Conservation (phyloP, 2,113 vertebrate genomes). For the Corythaeola cristata region DNA sequence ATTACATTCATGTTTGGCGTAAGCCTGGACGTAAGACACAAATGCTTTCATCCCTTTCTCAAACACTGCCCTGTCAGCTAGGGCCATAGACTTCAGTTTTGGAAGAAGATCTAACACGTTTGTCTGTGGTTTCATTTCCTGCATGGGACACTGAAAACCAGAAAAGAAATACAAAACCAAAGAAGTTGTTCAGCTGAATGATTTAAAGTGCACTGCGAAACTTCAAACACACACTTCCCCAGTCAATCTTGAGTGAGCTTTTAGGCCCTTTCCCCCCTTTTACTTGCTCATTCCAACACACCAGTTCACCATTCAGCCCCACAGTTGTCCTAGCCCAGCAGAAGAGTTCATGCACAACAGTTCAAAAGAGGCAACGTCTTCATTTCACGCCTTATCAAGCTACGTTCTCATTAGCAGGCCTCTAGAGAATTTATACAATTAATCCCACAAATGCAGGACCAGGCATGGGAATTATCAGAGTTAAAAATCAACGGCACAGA, state of each 20-base stretch:
- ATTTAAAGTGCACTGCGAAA: neutral
- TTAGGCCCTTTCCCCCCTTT: neutral
- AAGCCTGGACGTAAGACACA: conserved; percentile 90
- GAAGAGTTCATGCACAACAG: neutral
- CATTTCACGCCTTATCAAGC: neutral
- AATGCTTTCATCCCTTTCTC: conserved; percentile 92
- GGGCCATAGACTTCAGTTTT: conserved; percentile 82
- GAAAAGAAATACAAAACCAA: neutral
- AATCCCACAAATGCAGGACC: neutral
- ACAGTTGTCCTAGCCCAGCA: neutral
- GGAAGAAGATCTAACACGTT: conserved; percentile 84
- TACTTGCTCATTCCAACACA: neutral
- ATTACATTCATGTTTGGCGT: conserved; percentile 93
- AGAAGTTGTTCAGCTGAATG: neutral
- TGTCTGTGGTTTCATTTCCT: conserved; percentile 76
- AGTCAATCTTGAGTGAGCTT: neutral
- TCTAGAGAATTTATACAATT: neutral
- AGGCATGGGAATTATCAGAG: neutral
- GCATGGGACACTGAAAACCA: conserved; percentile 86
- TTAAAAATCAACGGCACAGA: neutral
- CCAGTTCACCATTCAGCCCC: neutral
- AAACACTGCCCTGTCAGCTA: conserved; percentile 88
- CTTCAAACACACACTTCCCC: neutral
- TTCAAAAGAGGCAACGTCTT: neutral
- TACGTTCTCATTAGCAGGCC: neutral